Percentiles rank a stretch among this genome's conserved stretches.
These are phyloP conservation scores for Tachuris rubrigastra DNA, from an alignment of 2,113 vertebrate genomes.

Conservation along the genomic window DNA sequence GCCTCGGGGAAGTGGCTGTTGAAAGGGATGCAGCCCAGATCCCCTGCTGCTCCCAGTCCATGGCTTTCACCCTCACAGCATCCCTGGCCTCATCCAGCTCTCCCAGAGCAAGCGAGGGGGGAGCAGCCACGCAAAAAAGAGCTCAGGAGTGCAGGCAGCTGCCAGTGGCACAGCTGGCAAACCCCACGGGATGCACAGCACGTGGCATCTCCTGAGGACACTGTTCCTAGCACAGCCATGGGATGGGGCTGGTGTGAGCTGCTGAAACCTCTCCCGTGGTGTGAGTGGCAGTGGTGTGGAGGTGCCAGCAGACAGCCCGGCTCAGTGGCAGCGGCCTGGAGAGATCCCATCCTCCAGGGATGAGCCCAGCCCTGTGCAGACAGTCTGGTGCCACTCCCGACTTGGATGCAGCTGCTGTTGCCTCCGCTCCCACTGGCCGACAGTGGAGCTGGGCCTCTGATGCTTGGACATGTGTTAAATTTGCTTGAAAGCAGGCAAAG, in stretches of 20 bases:
- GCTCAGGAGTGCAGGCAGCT: rapidly evolving
- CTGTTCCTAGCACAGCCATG: rapidly evolving
- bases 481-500: background rate
- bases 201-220: rapidly evolving
- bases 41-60: background rate
- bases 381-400: background rate
- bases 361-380: background rate
- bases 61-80: background rate
- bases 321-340: background rate
- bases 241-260: background rate
- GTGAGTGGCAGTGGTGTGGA: rapidly evolving
- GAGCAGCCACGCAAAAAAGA: background rate
- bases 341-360: background rate
- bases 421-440: background rate
- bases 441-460: background rate
- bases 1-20: background rate
- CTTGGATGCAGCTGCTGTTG: background rate
- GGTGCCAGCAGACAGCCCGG: background rate
- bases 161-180: background rate
- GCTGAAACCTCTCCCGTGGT: background rate
- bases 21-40: rapidly evolving
- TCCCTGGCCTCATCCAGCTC: background rate
- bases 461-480: background rate
- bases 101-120: background rate
- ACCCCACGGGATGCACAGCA: rapidly evolving